phyloP scores from a whole-genome alignment of 1,140 invertebrate species.

The Glossosoma conforme region DNA sequence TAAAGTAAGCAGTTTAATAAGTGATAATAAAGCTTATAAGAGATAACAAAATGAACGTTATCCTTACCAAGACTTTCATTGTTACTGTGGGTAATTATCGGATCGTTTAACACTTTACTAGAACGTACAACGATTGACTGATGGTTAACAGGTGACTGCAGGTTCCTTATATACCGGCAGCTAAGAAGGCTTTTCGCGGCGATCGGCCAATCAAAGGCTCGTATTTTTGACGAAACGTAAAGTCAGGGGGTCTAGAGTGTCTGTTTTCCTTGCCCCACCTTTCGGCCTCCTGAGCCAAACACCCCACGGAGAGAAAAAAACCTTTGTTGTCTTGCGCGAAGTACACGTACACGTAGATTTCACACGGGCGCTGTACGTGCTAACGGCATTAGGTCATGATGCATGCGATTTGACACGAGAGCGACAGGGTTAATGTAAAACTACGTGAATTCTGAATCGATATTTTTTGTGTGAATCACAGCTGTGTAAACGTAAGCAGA shows the following conservation, averaged over 20 bases:
- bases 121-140: slow-evolving; percentile 19
- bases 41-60: background rate
- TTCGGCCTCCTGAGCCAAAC: slow-evolving; percentile 2
- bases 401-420: no score
- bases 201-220: slow-evolving; percentile 7
- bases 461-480: no score
- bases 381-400: no score
- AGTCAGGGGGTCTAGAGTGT: slow-evolving; percentile 2
- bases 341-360: background rate
- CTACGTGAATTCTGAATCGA: no score
- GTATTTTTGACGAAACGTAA: slow-evolving; percentile 17
- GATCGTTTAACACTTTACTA: slow-evolving; percentile 1
- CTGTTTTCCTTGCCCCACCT: slow-evolving; percentile 3
- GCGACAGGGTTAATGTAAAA: no score
- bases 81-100: slow-evolving; percentile 4
- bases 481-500: no score
- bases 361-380: background rate
- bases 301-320: slow-evolving; percentile 12
- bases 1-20: background rate
- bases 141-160: slow-evolving; percentile 1
- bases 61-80: slow-evolving; percentile 28
- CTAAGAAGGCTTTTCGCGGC: background rate
- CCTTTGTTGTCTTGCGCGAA: slow-evolving; percentile 8
- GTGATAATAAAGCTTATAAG: background rate
- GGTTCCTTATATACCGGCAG: slow-evolving; percentile 21